phyloP scores from a whole-genome alignment of 2,113 vertebrate genomes.

The Tragelaphus buxtoni region DNA sequence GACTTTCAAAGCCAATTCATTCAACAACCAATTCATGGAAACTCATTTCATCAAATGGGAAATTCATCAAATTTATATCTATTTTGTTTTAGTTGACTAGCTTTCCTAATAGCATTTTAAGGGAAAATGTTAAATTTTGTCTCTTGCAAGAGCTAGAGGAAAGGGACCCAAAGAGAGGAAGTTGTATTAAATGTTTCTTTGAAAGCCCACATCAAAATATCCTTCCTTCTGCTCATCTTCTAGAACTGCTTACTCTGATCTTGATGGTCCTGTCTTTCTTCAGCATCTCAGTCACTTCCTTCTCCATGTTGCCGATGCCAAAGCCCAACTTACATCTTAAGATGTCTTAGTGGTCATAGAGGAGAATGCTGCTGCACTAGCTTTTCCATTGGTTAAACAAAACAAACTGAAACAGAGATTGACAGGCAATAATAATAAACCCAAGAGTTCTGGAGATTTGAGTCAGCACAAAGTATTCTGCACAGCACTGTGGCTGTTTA shows the following conservation, averaged over 20 bases:
- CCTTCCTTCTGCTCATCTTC: neutral
- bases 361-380: neutral
- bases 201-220: neutral
- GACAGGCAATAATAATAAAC: neutral
- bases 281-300: neutral
- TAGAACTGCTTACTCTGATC: neutral
- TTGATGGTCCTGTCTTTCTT: neutral
- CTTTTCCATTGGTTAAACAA: neutral
- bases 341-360: neutral
- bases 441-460: neutral
- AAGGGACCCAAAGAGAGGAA: neutral
- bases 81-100: neutral
- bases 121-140: neutral
- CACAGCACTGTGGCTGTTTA: neutral
- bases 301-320: neutral
- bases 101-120: constrained; percentile 19
- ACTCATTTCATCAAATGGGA: neutral
- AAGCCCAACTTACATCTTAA: neutral
- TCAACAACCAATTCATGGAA: neutral
- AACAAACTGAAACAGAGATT: neutral
- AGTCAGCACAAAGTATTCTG: neutral
- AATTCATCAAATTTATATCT: neutral
- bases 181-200: neutral
- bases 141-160: neutral
- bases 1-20: neutral